Evolutionary conservation across 2,888 invertebrate species (phyloP), one percentile per base, ranked within the genome.

Genomic region (Teinopalpus imperialis): DNA sequence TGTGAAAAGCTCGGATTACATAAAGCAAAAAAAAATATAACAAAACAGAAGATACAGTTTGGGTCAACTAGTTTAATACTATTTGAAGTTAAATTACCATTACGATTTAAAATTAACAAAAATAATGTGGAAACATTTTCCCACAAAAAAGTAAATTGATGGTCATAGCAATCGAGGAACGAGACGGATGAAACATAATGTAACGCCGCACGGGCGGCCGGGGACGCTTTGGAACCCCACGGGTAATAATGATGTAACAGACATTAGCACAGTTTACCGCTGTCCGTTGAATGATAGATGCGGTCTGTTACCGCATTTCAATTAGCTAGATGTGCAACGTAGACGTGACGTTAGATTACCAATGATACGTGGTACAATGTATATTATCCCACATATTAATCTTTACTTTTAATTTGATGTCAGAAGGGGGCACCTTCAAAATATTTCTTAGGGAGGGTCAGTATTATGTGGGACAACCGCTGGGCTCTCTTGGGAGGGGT

Each of bases 221-320:
- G 37, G 32, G 39, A 21, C 32, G 14, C 26, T 35, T 41, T 40
- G 41, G 30, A 53, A 44, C 49, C 45, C 43, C 52, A 34, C 46
- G 45, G 40, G 44, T 52, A 50, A 48, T 36, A 45, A 46, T 59
- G 56, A 57, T 55, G 59, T 54, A 63, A 61, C 45, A 36, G 45
- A 52, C 46, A 54, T 57, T 58, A 57, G 61, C 59, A 51, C 54
- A 55, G 53, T 51, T 49, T 54, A 54, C 55, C 49, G 18, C 39
- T 45, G 50, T 37, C 27, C 18, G 23, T 10, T 31, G 23, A 48
- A 49, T 53, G 51, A 52, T 52, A 46, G 51, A 50, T 32, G 37
- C 39, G 23, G 18, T 8, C 9, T 12, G 20, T 24, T 12, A 8
- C 20, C 9, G 32, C 45, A 40, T 45, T 32, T 39, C 20, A 45